Percentiles rank a stretch among this genome's conserved stretches.
Conservation (phyloP, 2,113 vertebrate genomes). For the Varanus salvator region DNA sequence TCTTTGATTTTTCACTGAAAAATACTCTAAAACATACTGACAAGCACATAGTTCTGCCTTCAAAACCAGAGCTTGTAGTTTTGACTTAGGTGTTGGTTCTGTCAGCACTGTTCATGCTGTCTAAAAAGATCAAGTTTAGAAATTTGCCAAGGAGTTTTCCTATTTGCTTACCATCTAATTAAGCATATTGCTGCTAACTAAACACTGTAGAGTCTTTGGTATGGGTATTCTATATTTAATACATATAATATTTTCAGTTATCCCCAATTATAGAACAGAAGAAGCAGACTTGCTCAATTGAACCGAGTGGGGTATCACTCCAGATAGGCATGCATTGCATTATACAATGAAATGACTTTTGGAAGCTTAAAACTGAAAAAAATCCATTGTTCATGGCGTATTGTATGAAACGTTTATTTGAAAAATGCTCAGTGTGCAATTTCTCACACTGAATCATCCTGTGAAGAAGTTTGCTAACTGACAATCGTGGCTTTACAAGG, state of each 20-base stretch:
- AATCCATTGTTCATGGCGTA: background rate
- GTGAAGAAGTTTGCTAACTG: too few species aligned
- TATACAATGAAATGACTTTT: background rate
- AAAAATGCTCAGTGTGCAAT: too few species aligned
- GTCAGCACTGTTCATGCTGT: background rate
- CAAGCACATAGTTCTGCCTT: background rate
- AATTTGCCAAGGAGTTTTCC: background rate
- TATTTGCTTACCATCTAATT: background rate
- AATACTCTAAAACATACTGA: background rate
- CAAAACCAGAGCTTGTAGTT: background rate
- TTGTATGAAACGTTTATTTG: background rate
- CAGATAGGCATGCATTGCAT: background rate
- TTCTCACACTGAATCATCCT: too few species aligned
- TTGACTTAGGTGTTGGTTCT: background rate
- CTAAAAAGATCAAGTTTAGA: background rate
- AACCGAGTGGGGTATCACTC: background rate
- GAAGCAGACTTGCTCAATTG: background rate
- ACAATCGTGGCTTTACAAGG: too few species aligned
- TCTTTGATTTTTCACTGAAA: background rate
- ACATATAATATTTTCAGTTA: too few species aligned
- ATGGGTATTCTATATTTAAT: background rate
- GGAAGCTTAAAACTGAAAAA: background rate
- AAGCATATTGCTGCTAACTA: background rate
- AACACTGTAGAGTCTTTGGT: background rate
- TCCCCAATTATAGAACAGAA: background rate